These are phyloP conservation scores for Leptocoma aspasia DNA, from an alignment of 2,113 vertebrate species.

Conservation along the genomic window DNA sequence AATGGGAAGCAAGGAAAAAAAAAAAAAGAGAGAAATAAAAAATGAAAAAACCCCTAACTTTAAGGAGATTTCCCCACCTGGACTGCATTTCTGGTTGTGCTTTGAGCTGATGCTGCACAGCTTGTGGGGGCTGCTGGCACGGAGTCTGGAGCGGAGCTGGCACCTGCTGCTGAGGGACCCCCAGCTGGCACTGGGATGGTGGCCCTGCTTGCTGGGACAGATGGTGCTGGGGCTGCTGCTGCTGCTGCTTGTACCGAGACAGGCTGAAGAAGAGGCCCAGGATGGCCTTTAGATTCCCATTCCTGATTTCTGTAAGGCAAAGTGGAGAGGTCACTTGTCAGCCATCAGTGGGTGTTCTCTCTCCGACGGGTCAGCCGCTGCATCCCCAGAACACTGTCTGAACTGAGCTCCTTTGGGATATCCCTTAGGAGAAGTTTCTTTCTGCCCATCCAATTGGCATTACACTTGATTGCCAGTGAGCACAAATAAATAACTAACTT, in stretches of 20 bases:
- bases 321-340: neutral
- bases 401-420: neutral
- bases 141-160: constrained; percentile 66
- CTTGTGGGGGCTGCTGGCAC: constrained; percentile 74
- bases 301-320: constrained; percentile 90
- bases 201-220: constrained; percentile 51
- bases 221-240: constrained; percentile 80
- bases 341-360: neutral
- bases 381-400: accelerated
- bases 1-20: neutral
- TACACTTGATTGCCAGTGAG: neutral
- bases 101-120: constrained; percentile 72
- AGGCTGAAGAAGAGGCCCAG: constrained; percentile 98
- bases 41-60: accelerated
- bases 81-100: constrained; percentile 96
- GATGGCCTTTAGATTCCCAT: constrained; percentile 99
- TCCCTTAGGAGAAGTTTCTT: neutral
- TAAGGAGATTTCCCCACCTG: constrained; percentile 75
- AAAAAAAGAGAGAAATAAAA: neutral
- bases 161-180: constrained; percentile 39
- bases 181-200: constrained; percentile 69
- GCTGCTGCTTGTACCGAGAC: constrained; percentile 96
- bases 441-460: neutral
- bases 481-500: constrained; percentile 1
- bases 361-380: neutral